Evolutionary conservation across 2,888 invertebrate species (phyloP).

Genomic region (Ochropacha duplaris): DNA sequence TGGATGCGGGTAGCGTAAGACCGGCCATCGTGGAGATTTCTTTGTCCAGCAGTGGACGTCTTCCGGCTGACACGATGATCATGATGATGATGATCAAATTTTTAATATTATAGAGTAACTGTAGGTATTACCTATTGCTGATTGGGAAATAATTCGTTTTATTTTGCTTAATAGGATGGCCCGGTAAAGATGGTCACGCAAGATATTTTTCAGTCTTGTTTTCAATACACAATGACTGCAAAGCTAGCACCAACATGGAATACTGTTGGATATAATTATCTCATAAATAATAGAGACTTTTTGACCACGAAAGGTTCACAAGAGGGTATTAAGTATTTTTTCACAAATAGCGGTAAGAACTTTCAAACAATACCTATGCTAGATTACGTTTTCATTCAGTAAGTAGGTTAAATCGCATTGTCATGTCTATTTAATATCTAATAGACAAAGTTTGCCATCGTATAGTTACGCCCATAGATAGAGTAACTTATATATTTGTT

Average conservation of each 20-base stretch:
- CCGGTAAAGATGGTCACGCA: slow-evolving; percentile 44
- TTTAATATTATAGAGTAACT: no score
- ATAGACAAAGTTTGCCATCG: no score
- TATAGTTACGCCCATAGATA: no score
- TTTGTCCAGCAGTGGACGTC: no score
- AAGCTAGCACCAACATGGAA: slow-evolving; percentile 72
- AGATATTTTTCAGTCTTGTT: slow-evolving; percentile 64
- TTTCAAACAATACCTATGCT: neutral
- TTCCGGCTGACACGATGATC: no score
- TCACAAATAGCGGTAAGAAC: slow-evolving; percentile 48
- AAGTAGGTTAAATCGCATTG: no score
- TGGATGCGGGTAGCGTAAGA: no score
- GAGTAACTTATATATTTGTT: no score
- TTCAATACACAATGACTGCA: slow-evolving; percentile 68
- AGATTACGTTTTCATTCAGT: no score
- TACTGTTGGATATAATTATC: slow-evolving; percentile 54
- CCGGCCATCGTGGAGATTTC: no score
- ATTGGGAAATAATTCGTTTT: neutral
- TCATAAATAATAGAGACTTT: slow-evolving; percentile 71
- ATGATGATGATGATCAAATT: no score
- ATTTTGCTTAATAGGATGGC: slow-evolving; percentile 50
- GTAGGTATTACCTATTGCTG: neutral
- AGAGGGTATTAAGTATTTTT: slow-evolving; percentile 54
- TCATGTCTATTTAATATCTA: no score
- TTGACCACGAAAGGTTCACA: slow-evolving; percentile 53